phyloP scores from a whole-genome alignment of 2,113 vertebrate genomes.

The Raja brachyura region DNA sequence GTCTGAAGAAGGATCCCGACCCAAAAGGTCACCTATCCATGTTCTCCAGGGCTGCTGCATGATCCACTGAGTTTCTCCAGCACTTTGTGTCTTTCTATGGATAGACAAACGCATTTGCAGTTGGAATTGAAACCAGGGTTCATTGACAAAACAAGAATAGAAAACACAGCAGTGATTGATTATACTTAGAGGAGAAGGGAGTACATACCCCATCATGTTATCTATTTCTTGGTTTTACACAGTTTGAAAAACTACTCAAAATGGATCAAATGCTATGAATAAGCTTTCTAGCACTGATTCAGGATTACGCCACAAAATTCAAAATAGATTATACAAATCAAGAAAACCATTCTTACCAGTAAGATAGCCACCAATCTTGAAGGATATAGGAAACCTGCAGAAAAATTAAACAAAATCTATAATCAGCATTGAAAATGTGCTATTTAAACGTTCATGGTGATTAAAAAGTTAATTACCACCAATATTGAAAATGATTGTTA shows the following conservation, averaged over 20 bases:
- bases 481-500: not conserved
- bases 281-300: not conserved
- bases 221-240: not conserved
- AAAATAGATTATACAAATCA: not conserved
- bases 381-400: conserved; percentile 70
- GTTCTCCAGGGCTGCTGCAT: too few relatives aligned
- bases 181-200: not conserved
- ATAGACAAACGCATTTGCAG: not conserved
- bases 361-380: conserved; percentile 94
- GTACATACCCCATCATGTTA: not conserved
- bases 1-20: too few relatives aligned
- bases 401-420: conserved; percentile 38
- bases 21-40: too few relatives aligned
- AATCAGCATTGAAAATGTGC: not conserved
- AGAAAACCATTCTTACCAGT: conserved; percentile 67
- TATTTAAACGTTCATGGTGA: not conserved
- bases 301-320: not conserved
- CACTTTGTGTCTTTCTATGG: too few relatives aligned
- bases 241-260: conserved; percentile 8
- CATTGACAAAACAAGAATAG: not conserved
- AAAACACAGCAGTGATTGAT: not conserved
- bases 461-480: not conserved
- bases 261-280: not conserved
- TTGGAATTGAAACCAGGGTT: not conserved
- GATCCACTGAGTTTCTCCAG: too few relatives aligned